phyloP scores from a whole-genome alignment of 2,888 invertebrate species.

The Xestia sexstrigata region DNA sequence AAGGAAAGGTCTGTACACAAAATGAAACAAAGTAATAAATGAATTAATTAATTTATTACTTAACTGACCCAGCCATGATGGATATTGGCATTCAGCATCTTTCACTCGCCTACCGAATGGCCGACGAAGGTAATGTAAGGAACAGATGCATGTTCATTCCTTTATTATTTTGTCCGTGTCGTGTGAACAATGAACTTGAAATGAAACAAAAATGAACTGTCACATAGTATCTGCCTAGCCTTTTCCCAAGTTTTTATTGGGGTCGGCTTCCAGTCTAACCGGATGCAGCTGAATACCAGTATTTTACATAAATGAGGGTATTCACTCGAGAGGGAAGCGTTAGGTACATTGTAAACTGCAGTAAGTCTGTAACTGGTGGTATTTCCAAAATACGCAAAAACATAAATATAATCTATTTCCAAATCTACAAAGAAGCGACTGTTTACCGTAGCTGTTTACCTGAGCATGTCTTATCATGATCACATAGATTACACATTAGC shows the following conservation, averaged over 20 bases:
- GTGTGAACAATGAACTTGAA: background rate
- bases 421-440: constrained; percentile 32
- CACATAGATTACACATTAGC: constrained; percentile 36
- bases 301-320: background rate
- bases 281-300: too few relatives aligned
- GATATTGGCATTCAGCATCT: background rate
- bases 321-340: background rate
- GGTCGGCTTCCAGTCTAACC: too few relatives aligned
- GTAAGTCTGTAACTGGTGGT: background rate
- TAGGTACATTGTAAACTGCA: constrained; percentile 1
- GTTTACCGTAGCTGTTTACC: constrained; percentile 45
- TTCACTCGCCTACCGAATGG: background rate
- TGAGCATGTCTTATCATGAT: constrained; percentile 61
- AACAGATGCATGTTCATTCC: background rate
- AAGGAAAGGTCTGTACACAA: background rate
- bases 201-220: background rate
- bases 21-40: background rate
- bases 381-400: constrained; percentile 6
- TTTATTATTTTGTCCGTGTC: background rate
- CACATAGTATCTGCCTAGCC: too few relatives aligned
- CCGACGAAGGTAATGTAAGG: background rate
- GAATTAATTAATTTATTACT: background rate
- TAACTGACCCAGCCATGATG: background rate
- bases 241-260: too few relatives aligned
- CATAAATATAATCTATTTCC: background rate